Base-by-base conservation (phyloP, 2,797 vertebrate species). In the Chiroxiphia lanceolata region DNA sequence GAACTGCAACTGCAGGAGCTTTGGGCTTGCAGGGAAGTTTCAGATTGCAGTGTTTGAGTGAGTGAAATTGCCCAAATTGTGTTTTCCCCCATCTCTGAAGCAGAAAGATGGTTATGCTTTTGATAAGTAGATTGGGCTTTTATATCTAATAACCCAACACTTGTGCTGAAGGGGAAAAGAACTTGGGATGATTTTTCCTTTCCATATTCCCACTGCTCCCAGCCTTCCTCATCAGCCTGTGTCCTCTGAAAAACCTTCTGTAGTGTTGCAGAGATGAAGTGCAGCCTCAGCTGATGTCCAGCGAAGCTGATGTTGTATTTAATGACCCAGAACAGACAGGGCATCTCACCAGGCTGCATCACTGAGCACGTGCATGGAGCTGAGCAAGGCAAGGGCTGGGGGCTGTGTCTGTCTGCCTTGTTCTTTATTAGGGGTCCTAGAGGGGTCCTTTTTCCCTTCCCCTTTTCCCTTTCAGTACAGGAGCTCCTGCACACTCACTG, bases 51-150 rank as follows among this genome's bases (percentile, higher is more conserved):
- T 34, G 38, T 76, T 7, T 34, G 33, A 87, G 56, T 47, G 54
- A 79, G 51, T 76, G 78, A 87, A 92, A 91, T 87, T 60, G 47
- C 56, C 60, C 40, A 47, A 72, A 71, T 12, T 20, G 4, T 36
- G 23, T 60, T 87, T 84, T 84, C n/a, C 33, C 9, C 21, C 25
- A 44, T 63, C 34, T 90, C 63, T 89, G 80, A 87, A 91, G 71
- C 19, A 76, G 79, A 84, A 79, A 51, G n/a, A 38, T 36, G 48
- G 34, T 75, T 90, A 60, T 56, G 19, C 6, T 68, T 92, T 75
- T 75, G 80, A 74, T 82, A 79, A 69, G 29, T 71, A 68, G 26
- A 70, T 20, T 42, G 57, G 77, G 54, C 42, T 90, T 87, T 81
- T 71, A 4, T 76, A 53, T 54, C 17, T 74, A 82, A 67, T 79